Evolutionary conservation across 2,888 invertebrate species (phyloP).

Genomic region (Drosophila mercatorum): DNA sequence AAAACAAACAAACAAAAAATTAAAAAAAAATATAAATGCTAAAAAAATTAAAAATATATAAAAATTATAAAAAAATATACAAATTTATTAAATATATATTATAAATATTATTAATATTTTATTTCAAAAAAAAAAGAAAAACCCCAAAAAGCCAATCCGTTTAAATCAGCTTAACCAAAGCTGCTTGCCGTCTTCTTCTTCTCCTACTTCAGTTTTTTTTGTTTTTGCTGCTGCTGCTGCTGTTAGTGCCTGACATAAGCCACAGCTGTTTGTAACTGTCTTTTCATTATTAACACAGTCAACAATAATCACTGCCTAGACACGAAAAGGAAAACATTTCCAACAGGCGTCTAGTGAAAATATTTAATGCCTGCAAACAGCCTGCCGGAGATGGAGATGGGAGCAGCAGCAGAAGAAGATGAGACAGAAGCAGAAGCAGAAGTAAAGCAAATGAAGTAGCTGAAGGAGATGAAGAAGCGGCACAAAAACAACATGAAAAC

Average conservation of each 20-base stretch:
- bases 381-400: constrained; percentile 43
- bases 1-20: too few species aligned
- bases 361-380: constrained; percentile 79
- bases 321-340: constrained; percentile 60
- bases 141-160: constrained; percentile 17
- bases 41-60: too few species aligned
- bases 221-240: background rate
- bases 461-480: background rate
- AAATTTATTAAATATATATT: too few species aligned
- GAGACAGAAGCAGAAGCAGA: constrained; percentile 1
- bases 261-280: constrained; percentile 70
- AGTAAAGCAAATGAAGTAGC: constrained; percentile 13
- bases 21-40: too few species aligned
- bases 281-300: constrained; percentile 75
- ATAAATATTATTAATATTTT: too few species aligned
- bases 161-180: constrained; percentile 11
- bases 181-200: background rate
- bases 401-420: background rate
- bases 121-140: background rate
- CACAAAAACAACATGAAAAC: constrained; percentile 60
- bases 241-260: constrained; percentile 32
- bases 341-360: constrained; percentile 69
- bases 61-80: too few species aligned
- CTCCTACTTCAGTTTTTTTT: too few species aligned
- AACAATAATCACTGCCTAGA: constrained; percentile 74